phyloP scores from a whole-genome alignment of 1,140 invertebrate species.

The Sinella curviseta region DNA sequence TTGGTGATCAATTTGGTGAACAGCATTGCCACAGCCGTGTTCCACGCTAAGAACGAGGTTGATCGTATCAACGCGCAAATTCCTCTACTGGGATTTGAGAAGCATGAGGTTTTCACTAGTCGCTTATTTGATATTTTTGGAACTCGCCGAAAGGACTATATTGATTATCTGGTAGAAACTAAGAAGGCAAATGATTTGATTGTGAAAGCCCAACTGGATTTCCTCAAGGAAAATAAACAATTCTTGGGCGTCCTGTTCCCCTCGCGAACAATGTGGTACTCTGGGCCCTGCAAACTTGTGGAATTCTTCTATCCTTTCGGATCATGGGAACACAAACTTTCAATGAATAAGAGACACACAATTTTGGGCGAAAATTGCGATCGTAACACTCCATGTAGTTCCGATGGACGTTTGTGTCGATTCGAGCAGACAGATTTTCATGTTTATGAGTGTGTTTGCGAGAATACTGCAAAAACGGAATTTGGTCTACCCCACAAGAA shows the following conservation, averaged over 20 bases:
- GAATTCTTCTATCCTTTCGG: neutral
- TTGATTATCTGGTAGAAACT: neutral
- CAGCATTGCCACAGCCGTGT: neutral
- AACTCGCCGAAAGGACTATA: neutral
- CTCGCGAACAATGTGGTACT: neutral
- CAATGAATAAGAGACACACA: neutral
- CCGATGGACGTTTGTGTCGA: too few species aligned
- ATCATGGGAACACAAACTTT: neutral
- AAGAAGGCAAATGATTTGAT: conserved; percentile 1
- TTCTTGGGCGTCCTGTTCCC: neutral
- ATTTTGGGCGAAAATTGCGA: neutral
- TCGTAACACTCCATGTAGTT: too few species aligned
- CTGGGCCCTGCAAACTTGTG: neutral
- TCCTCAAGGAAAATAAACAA: neutral
- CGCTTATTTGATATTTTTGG: neutral
- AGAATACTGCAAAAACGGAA: neutral
- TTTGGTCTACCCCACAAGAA: neutral
- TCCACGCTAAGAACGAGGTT: neutral
- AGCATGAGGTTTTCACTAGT: neutral
- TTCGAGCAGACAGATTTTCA: too few species aligned
- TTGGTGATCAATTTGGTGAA: neutral
- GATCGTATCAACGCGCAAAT: neutral
- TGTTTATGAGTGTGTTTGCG: neutral
- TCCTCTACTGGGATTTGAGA: neutral
- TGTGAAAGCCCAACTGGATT: neutral